These are phyloP conservation scores for Drosophila mauritiana DNA, from an alignment of 1,140 invertebrate species.

Conservation along the genomic window DNA sequence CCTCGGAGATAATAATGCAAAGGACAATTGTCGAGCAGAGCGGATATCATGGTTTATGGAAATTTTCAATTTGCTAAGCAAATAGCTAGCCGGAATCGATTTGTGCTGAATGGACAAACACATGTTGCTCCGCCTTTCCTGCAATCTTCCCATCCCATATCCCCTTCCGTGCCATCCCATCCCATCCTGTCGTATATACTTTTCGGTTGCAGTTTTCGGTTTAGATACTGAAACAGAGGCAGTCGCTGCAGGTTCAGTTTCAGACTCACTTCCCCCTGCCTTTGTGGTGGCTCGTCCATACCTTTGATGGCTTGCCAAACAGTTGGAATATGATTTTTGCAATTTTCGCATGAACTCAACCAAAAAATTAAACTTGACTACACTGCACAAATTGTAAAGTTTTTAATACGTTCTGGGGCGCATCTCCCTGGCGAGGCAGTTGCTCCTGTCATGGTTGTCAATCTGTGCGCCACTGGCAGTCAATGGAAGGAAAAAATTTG, in stretches of 20 bases:
- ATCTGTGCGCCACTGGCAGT: slow-evolving; percentile 65
- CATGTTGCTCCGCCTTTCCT: slow-evolving; percentile 46
- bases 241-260: neutral
- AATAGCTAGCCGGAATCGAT: slow-evolving; percentile 49
- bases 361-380: slow-evolving; percentile 82
- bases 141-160: neutral
- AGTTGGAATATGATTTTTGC: slow-evolving; percentile 83
- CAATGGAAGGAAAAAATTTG: slow-evolving; percentile 60
- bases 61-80: slow-evolving; percentile 74
- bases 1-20: slow-evolving; percentile 15
- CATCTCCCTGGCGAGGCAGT: slow-evolving; percentile 34
- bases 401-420: slow-evolving; percentile 73
- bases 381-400: slow-evolving; percentile 77
- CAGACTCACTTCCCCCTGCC: neutral
- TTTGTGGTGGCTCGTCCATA: slow-evolving; percentile 30
- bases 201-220: slow-evolving; percentile 43
- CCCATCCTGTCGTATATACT: neutral
- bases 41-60: slow-evolving; percentile 36
- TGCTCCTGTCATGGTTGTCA: slow-evolving; percentile 66
- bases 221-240: neutral
- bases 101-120: slow-evolving; percentile 38
- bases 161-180: neutral
- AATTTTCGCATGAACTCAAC: slow-evolving; percentile 82
- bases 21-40: slow-evolving; percentile 18
- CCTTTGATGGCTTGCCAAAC: slow-evolving; percentile 80